A percentile compares a stretch with the other conserved stretches of the same genome.
phyloP scores from a whole-genome alignment of 53 echinoderm and acorn worm genomes.

The Glandiceps talaboti region DNA sequence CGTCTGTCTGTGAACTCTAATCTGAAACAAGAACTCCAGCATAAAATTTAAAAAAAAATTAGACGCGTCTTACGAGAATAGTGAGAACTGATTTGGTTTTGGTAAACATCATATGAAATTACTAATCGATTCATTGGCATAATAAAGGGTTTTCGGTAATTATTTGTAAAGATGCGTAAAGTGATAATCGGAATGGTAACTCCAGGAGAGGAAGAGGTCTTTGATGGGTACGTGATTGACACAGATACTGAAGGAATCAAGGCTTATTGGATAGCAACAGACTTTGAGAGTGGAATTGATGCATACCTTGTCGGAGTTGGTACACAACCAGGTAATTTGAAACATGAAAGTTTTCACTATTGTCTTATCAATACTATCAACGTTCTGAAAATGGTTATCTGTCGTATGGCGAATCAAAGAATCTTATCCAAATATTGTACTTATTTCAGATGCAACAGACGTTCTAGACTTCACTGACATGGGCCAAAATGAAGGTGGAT shows the following conservation, averaged over 20 bases:
- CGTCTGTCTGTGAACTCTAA: not conserved
- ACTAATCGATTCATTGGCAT: too few species aligned
- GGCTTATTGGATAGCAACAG: conserved; percentile 34
- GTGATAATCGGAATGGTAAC: conserved; percentile 4
- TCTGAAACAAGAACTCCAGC: too few species aligned
- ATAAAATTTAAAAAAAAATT: too few species aligned
- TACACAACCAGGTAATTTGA: conserved; percentile 19
- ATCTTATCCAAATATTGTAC: not conserved
- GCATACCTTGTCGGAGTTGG: conserved; percentile 37
- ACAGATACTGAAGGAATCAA: conserved; percentile 19
- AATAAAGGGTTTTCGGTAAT: too few species aligned
- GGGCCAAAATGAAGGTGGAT: not conserved
- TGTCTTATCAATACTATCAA: not conserved
- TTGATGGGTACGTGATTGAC: conserved; percentile 28
- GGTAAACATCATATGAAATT: too few species aligned
- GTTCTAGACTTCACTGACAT: not conserved
- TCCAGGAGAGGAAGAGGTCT: conserved; percentile 18
- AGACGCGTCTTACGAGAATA: too few species aligned
- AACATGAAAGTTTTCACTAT: not conserved
- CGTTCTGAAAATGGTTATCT: not conserved
- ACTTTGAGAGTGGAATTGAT: conserved; percentile 27
- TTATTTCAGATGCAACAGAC: not conserved
- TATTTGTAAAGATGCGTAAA: conserved; percentile 15
- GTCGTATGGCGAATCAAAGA: not conserved
- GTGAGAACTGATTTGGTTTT: too few species aligned